Conservation (phyloP, 2,888 invertebrate genomes). For the Andricus quercusramuli region DNA sequence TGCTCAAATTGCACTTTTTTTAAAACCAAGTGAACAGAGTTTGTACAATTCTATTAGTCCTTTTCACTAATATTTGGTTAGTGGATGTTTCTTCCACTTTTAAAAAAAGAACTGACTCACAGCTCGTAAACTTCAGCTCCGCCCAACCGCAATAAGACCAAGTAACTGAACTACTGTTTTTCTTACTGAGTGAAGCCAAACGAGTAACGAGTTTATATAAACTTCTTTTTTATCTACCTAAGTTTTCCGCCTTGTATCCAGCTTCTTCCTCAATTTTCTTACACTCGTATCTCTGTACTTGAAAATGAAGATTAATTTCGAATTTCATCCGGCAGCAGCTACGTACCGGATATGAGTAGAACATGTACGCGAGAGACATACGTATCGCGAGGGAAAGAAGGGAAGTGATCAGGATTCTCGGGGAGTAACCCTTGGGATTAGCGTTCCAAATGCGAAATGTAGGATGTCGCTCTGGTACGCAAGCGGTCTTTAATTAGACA, state of each 20-base stretch:
- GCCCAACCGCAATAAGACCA: background rate
- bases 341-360: slow-evolving; percentile 1
- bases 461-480: slow-evolving; percentile 31
- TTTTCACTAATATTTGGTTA: background rate
- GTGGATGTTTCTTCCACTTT: background rate
- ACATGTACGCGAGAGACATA: slow-evolving; percentile 4
- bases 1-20: background rate
- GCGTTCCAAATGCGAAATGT: slow-evolving; percentile 5
- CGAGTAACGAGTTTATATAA: background rate
- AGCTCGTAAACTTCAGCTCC: background rate
- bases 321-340: background rate
- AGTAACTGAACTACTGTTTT: slow-evolving; percentile 13
- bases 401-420: slow-evolving; percentile 7
- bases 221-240: background rate
- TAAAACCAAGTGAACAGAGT: background rate
- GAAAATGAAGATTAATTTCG: slow-evolving; percentile 1
- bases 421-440: background rate
- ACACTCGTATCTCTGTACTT: background rate
- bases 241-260: background rate
- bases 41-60: background rate
- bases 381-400: background rate
- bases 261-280: background rate
- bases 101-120: background rate
- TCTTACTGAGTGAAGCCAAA: background rate
- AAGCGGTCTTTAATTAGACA: slow-evolving; percentile 66